phyloP scores from a whole-genome alignment of 2,797 vertebrate species.

The Parauchenoglanis punctatus region DNA sequence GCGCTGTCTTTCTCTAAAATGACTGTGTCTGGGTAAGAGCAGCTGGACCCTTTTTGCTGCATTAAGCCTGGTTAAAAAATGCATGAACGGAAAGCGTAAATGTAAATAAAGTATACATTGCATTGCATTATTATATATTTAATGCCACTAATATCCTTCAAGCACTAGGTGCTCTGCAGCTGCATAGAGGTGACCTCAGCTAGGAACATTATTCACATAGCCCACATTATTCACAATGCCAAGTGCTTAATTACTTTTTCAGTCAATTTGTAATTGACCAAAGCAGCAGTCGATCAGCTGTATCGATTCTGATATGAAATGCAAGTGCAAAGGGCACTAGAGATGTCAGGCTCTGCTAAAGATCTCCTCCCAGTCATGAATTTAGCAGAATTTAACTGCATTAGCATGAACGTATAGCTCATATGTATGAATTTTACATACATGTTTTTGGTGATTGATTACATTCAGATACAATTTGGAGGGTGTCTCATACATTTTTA shows the following conservation, averaged over 20 bases:
- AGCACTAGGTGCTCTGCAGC: slow-evolving; percentile 24
- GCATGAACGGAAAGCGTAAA: background rate
- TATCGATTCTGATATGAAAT: slow-evolving; percentile 53
- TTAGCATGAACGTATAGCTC: background rate
- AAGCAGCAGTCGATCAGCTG: slow-evolving; percentile 42
- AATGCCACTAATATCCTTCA: slow-evolving; percentile 25
- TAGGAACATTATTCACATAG: slow-evolving; percentile 14
- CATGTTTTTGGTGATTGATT: slow-evolving; percentile 2
- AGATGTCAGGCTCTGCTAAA: slow-evolving; percentile 23
- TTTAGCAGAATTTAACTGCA: background rate
- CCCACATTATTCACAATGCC: slow-evolving; percentile 34
- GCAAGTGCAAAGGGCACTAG: slow-evolving; percentile 25
- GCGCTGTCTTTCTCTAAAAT: slow-evolving; percentile 9
- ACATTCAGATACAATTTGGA: background rate
- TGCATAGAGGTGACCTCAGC: slow-evolving; percentile 39
- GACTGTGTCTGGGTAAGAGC: slow-evolving; percentile 10
- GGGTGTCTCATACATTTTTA: background rate
- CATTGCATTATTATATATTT: slow-evolving; percentile 22
- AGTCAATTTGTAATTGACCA: slow-evolving; percentile 43
- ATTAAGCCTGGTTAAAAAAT: background rate
- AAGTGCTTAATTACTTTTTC: slow-evolving; percentile 44
- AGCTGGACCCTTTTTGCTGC: background rate
- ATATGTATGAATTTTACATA: background rate
- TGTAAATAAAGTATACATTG: slow-evolving; percentile 2
- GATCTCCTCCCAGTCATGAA: slow-evolving; percentile 20